A percentile compares a stretch with the other conserved stretches of the same genome.
Conservation (phyloP, 2,888 invertebrate genomes). For the Pyrrhosoma nymphula region DNA sequence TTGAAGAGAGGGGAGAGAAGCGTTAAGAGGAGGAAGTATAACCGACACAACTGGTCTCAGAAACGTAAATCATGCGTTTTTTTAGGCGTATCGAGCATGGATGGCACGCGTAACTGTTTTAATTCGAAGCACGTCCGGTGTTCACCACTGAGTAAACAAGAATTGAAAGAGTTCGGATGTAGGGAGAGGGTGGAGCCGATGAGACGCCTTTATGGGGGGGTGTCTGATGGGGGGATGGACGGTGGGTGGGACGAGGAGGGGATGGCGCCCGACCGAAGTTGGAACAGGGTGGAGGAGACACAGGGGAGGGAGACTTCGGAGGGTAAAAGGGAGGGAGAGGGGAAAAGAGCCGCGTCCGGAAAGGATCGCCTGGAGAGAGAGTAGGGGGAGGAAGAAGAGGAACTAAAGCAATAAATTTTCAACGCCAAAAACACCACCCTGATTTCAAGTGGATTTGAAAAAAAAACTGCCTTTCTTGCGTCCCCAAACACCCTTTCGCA, state of each 20-base stretch:
- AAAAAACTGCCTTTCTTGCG: background rate
- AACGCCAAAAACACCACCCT: slow-evolving; percentile 46
- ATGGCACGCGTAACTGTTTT: slow-evolving; percentile 6
- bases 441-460: slow-evolving; percentile 59
- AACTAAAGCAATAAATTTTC: slow-evolving; percentile 44
- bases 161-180: background rate
- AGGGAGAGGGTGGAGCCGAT: background rate
- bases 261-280: background rate
- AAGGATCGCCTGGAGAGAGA: background rate
- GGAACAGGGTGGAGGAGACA: no score
- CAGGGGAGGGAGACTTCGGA: background rate
- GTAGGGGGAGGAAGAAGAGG: background rate
- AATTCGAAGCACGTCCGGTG: slow-evolving; percentile 5
- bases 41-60: no score
- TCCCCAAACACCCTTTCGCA: background rate
- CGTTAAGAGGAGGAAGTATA: background rate
- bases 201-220: background rate
- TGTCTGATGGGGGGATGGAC: background rate
- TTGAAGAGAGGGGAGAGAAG: no score
- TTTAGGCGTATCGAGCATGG: background rate
- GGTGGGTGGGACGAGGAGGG: no score
- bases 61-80: slow-evolving; percentile 1
- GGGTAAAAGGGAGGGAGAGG: background rate
- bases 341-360: background rate
- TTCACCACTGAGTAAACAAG: slow-evolving; percentile 9